Percentiles rank a stretch among this genome's conserved stretches.
Conservation (phyloP, 1,140 invertebrate genomes). For the Drosophila virilis region DNA sequence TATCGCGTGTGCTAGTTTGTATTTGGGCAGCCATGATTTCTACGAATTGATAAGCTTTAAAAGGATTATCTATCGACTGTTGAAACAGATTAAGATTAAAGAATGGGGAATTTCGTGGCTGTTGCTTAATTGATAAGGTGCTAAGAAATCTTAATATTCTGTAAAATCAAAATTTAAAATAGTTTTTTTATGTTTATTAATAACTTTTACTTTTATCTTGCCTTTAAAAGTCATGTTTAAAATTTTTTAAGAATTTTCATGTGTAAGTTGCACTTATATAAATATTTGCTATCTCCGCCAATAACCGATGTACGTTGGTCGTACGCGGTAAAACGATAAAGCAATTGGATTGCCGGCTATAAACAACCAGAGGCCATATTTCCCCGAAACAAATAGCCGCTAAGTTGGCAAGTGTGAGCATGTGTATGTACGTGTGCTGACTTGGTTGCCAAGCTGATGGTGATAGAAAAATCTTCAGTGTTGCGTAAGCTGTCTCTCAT, state of each 20-base stretch:
- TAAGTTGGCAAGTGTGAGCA: constrained; percentile 15
- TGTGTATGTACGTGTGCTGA: not conserved
- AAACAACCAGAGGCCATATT: constrained; percentile 24
- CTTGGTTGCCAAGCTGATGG: not conserved
- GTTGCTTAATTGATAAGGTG: not conserved
- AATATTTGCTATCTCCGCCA: not conserved
- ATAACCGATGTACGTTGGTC: constrained; percentile 3
- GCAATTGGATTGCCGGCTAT: constrained; percentile 19
- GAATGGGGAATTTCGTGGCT: not conserved
- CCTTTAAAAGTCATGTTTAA: not conserved
- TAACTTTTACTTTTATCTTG: not conserved
- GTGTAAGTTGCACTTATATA: not conserved
- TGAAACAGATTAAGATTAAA: not conserved
- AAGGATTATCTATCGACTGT: not conserved
- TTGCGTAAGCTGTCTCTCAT: too few species aligned
- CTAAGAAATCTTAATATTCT: too few species aligned
- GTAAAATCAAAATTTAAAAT: not conserved
- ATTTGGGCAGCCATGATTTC: not conserved
- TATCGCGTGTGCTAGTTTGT: not conserved
- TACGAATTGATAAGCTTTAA: constrained; percentile 1
- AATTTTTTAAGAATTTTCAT: not conserved
- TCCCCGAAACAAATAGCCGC: constrained; percentile 10
- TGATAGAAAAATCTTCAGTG: not conserved
- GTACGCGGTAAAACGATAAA: constrained; percentile 32
- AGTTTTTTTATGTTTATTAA: not conserved